Percentiles rank a stretch among this genome's conserved stretches.
phyloP scores from a whole-genome alignment of 2,797 vertebrate genomes.

The Argya squamiceps region DNA sequence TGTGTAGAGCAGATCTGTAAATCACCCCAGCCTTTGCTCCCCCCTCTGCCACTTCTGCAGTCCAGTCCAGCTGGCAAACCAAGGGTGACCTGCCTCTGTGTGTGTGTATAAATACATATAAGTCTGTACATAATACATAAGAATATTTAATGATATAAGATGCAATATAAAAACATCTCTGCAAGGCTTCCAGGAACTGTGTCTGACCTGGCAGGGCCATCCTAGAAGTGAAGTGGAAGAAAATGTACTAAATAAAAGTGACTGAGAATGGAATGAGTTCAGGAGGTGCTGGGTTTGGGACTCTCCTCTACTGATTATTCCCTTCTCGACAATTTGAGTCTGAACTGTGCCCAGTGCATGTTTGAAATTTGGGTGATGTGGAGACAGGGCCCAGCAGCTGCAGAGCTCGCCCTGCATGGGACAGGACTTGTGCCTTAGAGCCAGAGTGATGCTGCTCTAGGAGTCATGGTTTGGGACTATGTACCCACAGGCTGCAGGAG shows the following conservation, averaged over 20 bases:
- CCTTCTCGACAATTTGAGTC: background rate
- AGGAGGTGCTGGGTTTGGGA: background rate
- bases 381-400: background rate
- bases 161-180: background rate
- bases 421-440: background rate
- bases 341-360: background rate
- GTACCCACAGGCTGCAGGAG: background rate
- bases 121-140: background rate
- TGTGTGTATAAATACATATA: rapidly evolving
- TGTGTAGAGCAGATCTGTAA: background rate
- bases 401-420: background rate
- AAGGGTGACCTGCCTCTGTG: background rate
- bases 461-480: background rate
- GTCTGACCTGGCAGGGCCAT: background rate
- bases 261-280: background rate
- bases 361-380: rapidly evolving
- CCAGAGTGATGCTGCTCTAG: background rate
- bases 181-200: background rate
- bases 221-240: background rate
- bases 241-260: background rate
- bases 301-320: background rate
- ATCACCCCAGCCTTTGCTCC: background rate
- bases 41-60: background rate
- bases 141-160: background rate
- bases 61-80: background rate